phyloP scores from a whole-genome alignment of 2,113 vertebrate species.

The Okapia johnstoni region DNA sequence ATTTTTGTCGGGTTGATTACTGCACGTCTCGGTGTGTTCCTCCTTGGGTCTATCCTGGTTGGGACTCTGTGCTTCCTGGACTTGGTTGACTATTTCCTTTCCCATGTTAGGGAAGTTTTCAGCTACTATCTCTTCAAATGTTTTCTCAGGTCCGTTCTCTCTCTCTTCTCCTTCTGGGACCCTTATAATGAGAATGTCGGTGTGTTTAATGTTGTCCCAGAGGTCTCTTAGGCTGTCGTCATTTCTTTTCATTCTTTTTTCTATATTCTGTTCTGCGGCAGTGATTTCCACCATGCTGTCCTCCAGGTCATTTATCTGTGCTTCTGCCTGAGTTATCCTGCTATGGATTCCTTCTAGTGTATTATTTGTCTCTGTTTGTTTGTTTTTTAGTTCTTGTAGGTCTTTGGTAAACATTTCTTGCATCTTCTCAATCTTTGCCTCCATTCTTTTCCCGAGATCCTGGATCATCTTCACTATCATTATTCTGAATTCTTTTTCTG shows the following conservation, averaged over 20 bases:
- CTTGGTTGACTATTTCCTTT: not conserved
- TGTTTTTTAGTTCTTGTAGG: not conserved
- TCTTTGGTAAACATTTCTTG: not conserved
- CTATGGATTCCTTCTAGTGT: not conserved
- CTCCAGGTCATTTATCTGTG: not conserved
- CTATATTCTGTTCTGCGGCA: not conserved
- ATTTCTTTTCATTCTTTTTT: not conserved
- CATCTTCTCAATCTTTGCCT: not conserved
- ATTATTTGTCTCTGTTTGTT: not conserved
- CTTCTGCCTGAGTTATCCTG: not conserved
- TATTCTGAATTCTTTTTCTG: not conserved
- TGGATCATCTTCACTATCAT: not conserved
- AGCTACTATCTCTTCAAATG: not conserved
- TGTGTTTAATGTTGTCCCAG: not conserved
- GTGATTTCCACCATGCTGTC: not conserved
- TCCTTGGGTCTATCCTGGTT: not conserved
- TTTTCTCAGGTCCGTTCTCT: not conserved
- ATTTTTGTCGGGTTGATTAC: not conserved
- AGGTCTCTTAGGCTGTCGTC: not conserved
- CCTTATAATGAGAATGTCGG: not conserved
- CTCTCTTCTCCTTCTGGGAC: not conserved
- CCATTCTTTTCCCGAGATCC: not conserved
- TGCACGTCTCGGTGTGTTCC: not conserved
- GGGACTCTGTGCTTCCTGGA: not conserved
- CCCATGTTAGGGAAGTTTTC: not conserved